Evolutionary conservation across 2,113 vertebrate species (phyloP), one percentile per base, ranked within the genome.

Genomic region (Nothocercus julius): DNA sequence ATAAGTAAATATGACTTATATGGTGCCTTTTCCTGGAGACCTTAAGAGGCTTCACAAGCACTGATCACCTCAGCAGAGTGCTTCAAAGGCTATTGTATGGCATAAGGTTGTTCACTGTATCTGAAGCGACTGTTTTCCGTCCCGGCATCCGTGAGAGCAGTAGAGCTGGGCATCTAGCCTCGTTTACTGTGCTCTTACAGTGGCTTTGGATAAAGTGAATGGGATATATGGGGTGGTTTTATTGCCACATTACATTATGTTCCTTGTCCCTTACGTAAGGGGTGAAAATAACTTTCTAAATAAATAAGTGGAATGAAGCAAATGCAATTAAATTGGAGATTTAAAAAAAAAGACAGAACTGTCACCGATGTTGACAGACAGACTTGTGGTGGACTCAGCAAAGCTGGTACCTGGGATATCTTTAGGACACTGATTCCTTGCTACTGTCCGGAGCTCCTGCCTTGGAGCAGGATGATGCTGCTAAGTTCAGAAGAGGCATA

Each of bases 381-480:
- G 16, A 11, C 54, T 18, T 32, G 28, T 5, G 14, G 30, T 32
- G 54, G 54, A 58, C 54, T 58, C 54, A 58, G 16, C 54, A 58
- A 32, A 30, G 30, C 54, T 58, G 54, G 28, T 32, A 18, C 28
- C 54, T 58, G 28, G 54, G 54, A 32, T 58, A 30, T 58, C 54
- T 58, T 30, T 58, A 58, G 30, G 54, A 9, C 30, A 58, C 32
- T 58, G 54, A 58, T 30, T 18, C 28, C 10, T 40, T 66, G 68
- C 51, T 83, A 6, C 73, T 80, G 19, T 94, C 32, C 73, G 62
- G 70, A 89, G 21, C 13, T 72, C 47, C 82, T 94, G 58, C 27
- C 66, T 49, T 91, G 90, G 53, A 89, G 59, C 47, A 72, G 70
- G 53, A 47, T 12, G 27, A 30, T 73, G 24, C 72, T 85, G 63